A percentile compares a stretch with the other conserved stretches of the same genome.
Evolutionary conservation across 2,113 vertebrate species (phyloP).

Genomic region (Eclectus roratus): DNA sequence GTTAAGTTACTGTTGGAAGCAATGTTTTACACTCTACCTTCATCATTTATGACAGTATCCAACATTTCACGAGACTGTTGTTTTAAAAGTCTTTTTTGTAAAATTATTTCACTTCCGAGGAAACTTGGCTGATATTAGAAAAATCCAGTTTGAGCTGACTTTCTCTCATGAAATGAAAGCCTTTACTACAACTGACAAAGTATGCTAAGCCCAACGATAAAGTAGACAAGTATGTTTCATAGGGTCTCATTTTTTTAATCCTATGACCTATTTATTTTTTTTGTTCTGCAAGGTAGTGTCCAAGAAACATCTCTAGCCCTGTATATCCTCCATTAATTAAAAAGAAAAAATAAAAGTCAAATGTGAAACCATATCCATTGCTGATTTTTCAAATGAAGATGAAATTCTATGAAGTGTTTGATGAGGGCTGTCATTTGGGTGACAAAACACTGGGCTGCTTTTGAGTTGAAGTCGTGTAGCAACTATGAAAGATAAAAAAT

Average conservation of each 20-base stretch:
- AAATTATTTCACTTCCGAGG: background rate
- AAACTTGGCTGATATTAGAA: background rate
- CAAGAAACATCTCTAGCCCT: background rate
- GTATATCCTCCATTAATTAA: background rate
- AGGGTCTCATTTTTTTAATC: background rate
- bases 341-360: slow-evolving; percentile 25
- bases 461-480: background rate
- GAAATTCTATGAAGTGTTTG: background rate
- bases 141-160: background rate
- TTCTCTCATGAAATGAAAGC: slow-evolving; percentile 4
- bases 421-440: background rate
- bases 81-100: background rate
- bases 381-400: background rate
- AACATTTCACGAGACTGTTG: background rate
- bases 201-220: background rate
- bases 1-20: background rate
- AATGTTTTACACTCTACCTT: background rate
- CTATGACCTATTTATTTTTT: background rate
- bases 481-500: slow-evolving; percentile 8
- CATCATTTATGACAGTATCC: background rate
- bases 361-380: background rate
- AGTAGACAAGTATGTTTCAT: background rate
- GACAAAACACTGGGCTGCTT: background rate
- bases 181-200: background rate
- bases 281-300: background rate